phyloP scores from a whole-genome alignment of 2,888 invertebrate species.

The Beris chalybata region DNA sequence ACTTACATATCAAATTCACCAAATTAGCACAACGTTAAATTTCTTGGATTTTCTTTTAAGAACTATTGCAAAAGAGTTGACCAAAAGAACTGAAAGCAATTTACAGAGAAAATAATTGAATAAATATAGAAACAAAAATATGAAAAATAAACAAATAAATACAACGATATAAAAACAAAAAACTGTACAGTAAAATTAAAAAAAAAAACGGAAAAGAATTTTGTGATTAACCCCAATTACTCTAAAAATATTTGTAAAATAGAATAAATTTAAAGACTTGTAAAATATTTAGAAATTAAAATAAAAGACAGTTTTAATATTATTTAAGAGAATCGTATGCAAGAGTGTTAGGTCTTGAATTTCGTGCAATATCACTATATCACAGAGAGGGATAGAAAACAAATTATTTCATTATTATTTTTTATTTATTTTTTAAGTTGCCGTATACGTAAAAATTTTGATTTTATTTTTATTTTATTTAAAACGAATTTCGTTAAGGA shows the following conservation, averaged over 20 bases:
- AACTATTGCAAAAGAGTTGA: constrained; percentile 10
- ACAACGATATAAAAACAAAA: constrained; percentile 20
- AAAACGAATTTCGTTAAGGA: no score
- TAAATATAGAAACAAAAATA: background rate
- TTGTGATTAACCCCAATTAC: constrained; percentile 27
- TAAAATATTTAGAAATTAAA: constrained; percentile 16
- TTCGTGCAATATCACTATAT: constrained; percentile 30
- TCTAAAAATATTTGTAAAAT: constrained; percentile 23
- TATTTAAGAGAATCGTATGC: constrained; percentile 10
- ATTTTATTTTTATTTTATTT: no score
- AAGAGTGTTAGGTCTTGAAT: constrained; percentile 28
- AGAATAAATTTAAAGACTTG: constrained; percentile 29
- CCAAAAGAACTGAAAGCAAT: background rate
- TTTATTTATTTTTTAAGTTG: no score
- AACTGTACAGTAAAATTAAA: constrained; percentile 10
- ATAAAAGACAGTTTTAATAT: constrained; percentile 9
- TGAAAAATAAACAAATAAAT: constrained; percentile 13
- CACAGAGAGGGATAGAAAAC: constrained; percentile 16
- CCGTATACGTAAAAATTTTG: no score
- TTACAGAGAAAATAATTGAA: background rate
- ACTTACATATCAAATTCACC: constrained; percentile 13
- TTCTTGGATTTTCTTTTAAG: background rate
- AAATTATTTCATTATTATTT: background rate
- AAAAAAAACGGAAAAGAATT: constrained; percentile 16
- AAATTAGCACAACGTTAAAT: background rate